phyloP scores from a whole-genome alignment of 2,888 invertebrate genomes.

The Leptinotarsa peninsularis region DNA sequence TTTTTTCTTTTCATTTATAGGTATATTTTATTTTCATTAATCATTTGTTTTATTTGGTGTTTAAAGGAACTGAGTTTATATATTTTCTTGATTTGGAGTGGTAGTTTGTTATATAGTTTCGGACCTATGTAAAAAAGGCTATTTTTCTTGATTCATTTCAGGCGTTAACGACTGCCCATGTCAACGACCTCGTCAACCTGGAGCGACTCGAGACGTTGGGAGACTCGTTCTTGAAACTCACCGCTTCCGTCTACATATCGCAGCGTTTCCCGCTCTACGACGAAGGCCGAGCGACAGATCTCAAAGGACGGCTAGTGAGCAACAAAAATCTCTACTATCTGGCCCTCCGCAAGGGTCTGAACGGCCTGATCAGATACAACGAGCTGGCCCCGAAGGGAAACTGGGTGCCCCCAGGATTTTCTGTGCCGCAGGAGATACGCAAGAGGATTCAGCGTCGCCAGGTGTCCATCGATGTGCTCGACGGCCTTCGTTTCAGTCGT shows the following conservation, averaged over 20 bases:
- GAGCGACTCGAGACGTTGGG: constrained; percentile 91
- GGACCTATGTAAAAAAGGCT: no score
- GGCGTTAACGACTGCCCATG: constrained; percentile 79
- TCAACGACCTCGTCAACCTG: constrained; percentile 81
- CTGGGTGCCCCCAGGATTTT: constrained; percentile 86
- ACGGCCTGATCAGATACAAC: constrained; percentile 73
- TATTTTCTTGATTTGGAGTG: no score
- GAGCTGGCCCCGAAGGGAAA: constrained; percentile 76
- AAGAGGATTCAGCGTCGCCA: constrained; percentile 62
- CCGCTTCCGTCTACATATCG: constrained; percentile 79
- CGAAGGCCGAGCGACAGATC: constrained; percentile 83
- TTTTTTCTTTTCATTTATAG: no score
- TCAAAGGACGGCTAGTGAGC: constrained; percentile 81
- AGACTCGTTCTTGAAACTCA: constrained; percentile 88
- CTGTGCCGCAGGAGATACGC: constrained; percentile 70
- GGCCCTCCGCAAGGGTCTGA: constrained; percentile 69
- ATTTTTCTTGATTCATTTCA: no score
- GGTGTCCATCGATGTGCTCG: constrained; percentile 66
- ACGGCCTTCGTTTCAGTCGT: constrained; percentile 63
- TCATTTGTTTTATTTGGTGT: no score
- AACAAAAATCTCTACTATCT: constrained; percentile 90
- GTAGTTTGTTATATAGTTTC: no score
- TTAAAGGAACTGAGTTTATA: no score
- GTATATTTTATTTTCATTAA: no score
- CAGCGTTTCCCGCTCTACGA: constrained; percentile 75